Percentiles rank a stretch among this genome's conserved stretches.
phyloP scores from a whole-genome alignment of 2,888 invertebrate genomes.

The Hemaris fuciformis region DNA sequence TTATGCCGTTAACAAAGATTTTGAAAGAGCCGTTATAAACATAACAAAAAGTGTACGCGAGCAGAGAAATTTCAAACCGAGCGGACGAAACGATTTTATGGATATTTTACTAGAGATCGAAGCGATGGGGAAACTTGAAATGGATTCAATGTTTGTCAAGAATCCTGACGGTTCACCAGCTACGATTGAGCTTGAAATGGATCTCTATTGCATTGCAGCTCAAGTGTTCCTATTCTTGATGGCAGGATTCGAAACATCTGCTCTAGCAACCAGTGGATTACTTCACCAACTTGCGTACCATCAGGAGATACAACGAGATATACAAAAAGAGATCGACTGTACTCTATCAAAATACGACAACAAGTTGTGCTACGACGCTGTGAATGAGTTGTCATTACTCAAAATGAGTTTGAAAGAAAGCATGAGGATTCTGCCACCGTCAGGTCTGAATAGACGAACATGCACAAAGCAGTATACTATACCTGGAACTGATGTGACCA shows the following conservation, averaged over 20 bases:
- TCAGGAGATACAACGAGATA: slow-evolving; percentile 44
- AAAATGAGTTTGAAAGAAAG: slow-evolving; percentile 39
- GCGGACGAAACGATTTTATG: slow-evolving; percentile 38
- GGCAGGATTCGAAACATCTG: slow-evolving; percentile 42
- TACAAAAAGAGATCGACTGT: slow-evolving; percentile 45
- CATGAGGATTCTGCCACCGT: slow-evolving; percentile 38
- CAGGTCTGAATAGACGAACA: slow-evolving; percentile 28
- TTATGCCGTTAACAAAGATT: slow-evolving; percentile 15
- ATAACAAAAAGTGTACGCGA: slow-evolving; percentile 19
- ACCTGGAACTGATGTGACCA: slow-evolving; percentile 33
- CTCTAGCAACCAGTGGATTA: slow-evolving; percentile 40
- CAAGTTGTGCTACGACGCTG: slow-evolving; percentile 35
- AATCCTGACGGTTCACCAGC: slow-evolving; percentile 28
- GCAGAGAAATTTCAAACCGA: slow-evolving; percentile 31
- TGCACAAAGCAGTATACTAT: slow-evolving; percentile 33
- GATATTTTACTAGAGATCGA: slow-evolving; percentile 38
- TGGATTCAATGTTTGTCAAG: slow-evolving; percentile 27
- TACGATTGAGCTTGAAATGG: slow-evolving; percentile 24
- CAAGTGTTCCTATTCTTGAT: slow-evolving; percentile 37
- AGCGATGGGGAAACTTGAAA: slow-evolving; percentile 26
- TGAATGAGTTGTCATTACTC: slow-evolving; percentile 34
- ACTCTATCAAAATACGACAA: slow-evolving; percentile 33
- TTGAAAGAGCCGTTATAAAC: slow-evolving; percentile 18
- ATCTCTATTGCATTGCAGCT: slow-evolving; percentile 28
- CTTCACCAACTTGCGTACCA: slow-evolving; percentile 43